Conservation (phyloP, 2,113 vertebrate species). For the Crotalus viridis region DNA sequence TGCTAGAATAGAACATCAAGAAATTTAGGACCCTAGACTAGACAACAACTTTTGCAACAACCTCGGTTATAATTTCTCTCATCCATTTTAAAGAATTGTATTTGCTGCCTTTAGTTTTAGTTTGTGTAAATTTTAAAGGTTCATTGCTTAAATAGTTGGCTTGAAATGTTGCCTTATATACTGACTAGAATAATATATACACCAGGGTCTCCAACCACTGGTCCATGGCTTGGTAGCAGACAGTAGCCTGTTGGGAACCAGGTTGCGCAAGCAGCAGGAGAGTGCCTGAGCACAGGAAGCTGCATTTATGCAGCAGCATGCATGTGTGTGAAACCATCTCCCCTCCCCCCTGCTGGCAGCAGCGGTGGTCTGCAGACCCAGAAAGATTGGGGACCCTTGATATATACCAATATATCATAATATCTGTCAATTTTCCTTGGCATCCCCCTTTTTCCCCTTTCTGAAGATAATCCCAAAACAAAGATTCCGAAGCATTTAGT, state of each 20-base stretch:
- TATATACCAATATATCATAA: neutral
- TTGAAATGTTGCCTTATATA: neutral
- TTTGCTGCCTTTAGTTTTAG: constrained; percentile 5
- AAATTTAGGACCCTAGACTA: neutral
- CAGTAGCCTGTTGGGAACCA: neutral
- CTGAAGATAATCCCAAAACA: constrained; percentile 6
- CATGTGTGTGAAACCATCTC: neutral
- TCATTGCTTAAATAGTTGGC: neutral
- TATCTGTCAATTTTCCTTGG: neutral
- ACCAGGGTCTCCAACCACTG: neutral
- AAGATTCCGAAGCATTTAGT: constrained; percentile 41
- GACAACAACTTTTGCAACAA: neutral
- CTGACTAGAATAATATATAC: neutral
- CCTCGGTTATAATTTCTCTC: neutral
- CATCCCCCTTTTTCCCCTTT: constrained; percentile 7
- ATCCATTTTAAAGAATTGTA: neutral
- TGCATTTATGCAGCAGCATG: neutral
- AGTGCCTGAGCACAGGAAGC: no score
- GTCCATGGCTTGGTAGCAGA: neutral
- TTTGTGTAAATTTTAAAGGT: neutral
- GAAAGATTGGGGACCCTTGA: neutral
- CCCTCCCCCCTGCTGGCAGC: no score
- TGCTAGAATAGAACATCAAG: neutral
- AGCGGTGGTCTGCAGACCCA: no score
- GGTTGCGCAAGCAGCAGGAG: neutral